Evolutionary conservation across 2,113 vertebrate species (phyloP).

Genomic region (Cairina moschata): DNA sequence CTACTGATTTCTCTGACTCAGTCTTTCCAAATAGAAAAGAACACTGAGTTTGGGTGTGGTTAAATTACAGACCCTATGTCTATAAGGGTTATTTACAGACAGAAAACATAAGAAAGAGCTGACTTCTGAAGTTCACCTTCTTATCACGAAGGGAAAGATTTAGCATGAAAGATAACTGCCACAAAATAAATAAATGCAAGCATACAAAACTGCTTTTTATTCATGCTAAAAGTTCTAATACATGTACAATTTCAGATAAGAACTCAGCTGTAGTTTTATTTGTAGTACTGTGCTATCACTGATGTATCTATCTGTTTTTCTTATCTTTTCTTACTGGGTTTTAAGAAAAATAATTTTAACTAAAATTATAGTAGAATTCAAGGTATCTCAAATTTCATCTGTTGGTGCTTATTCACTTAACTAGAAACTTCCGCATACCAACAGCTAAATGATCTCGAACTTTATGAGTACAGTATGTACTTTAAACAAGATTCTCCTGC

Average conservation of each 20-base stretch:
- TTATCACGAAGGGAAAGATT: background rate
- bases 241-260: background rate
- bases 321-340: background rate
- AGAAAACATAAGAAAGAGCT: background rate
- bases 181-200: background rate
- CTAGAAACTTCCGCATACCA: background rate
- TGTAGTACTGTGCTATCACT: background rate
- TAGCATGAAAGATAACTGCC: background rate
- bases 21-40: background rate
- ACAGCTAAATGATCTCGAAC: background rate
- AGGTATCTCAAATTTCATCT: background rate
- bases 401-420: background rate
- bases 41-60: background rate
- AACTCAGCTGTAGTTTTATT: background rate
- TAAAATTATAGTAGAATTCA: background rate
- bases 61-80: background rate
- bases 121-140: background rate
- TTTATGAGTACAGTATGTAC: background rate
- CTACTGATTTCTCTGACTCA: rapidly evolving
- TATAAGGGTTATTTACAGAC: background rate
- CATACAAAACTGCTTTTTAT: background rate
- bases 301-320: background rate
- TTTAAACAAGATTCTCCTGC: too few relatives aligned
- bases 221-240: background rate
- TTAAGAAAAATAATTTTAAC: background rate